A percentile compares a stretch with the other conserved stretches of the same genome.
Conservation (phyloP, 1,140 invertebrate species). For the Ladona fulva region DNA sequence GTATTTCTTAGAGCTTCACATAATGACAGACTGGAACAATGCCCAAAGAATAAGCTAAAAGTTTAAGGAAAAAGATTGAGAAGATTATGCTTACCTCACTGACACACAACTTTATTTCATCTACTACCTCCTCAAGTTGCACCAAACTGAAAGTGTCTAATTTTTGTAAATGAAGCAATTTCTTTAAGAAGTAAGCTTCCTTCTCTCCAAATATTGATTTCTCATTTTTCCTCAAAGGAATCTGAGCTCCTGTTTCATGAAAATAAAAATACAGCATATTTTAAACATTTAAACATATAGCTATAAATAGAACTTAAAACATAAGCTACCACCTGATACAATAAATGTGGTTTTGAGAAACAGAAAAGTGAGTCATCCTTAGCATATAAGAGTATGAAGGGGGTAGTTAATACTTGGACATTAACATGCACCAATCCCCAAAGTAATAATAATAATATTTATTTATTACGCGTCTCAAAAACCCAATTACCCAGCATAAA, state of each 20-base stretch:
- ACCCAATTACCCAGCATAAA: too few relatives aligned
- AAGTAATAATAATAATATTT: not conserved
- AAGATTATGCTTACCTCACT: slow-evolving; percentile 41
- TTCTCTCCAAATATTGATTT: slow-evolving; percentile 58
- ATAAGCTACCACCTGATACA: too few relatives aligned
- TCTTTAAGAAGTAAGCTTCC: slow-evolving; percentile 55
- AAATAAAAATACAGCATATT: slow-evolving; percentile 25
- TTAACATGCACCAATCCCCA: not conserved
- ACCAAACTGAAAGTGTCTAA: slow-evolving; percentile 46
- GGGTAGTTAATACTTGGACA: too few relatives aligned
- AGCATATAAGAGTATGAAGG: too few relatives aligned
- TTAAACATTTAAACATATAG: too few relatives aligned
- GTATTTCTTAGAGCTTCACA: too few relatives aligned
- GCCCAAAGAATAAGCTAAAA: not conserved
- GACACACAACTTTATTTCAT: slow-evolving; percentile 62
- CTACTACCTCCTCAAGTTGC: slow-evolving; percentile 52
- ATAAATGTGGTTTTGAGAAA: too few relatives aligned
- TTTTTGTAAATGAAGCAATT: slow-evolving; percentile 49
- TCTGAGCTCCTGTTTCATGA: slow-evolving; percentile 25
- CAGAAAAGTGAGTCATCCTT: too few relatives aligned
- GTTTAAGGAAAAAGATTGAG: not conserved
- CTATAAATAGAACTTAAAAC: too few relatives aligned
- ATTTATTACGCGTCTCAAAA: not conserved
- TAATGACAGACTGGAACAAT: too few relatives aligned
- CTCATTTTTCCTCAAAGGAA: not conserved